A percentile compares a stretch with the other conserved stretches of the same genome.
Conservation (phyloP, 2,113 vertebrate genomes). For the Pycnonotus jocosus region DNA sequence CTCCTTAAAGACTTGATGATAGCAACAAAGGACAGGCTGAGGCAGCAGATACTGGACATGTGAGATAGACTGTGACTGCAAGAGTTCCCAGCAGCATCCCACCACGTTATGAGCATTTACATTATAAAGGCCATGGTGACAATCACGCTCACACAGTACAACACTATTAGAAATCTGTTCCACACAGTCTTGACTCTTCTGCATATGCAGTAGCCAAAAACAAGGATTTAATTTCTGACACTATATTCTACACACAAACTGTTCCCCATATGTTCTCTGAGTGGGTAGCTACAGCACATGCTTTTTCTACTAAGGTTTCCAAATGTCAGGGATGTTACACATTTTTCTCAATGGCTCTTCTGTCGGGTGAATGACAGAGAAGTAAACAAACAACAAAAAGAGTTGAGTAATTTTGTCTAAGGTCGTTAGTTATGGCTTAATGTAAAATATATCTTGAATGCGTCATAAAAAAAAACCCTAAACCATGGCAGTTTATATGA, state of each 20-base stretch:
- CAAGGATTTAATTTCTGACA: slow-evolving; percentile 18
- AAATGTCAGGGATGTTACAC: neutral
- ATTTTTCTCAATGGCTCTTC: neutral
- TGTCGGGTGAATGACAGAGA: rapidly evolving
- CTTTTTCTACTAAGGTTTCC: neutral
- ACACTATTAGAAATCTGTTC: neutral
- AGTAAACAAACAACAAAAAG: neutral
- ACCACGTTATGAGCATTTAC: neutral
- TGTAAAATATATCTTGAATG: neutral
- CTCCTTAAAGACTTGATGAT: neutral
- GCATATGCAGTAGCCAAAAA: slow-evolving; percentile 16
- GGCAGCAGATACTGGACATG: neutral
- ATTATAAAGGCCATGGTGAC: neutral
- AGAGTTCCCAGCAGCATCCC: neutral
- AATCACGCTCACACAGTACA: neutral
- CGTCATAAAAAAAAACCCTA: neutral
- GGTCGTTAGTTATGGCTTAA: neutral
- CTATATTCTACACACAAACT: slow-evolving; percentile 9
- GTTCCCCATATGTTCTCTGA: slow-evolving; percentile 33
- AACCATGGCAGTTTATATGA: neutral
- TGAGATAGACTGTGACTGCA: neutral
- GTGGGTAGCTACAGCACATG: neutral
- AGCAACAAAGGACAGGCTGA: neutral
- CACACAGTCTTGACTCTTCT: neutral
- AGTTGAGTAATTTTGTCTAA: neutral